phyloP scores from a whole-genome alignment of 1,140 invertebrate genomes.

The Monomorium pharaonis region DNA sequence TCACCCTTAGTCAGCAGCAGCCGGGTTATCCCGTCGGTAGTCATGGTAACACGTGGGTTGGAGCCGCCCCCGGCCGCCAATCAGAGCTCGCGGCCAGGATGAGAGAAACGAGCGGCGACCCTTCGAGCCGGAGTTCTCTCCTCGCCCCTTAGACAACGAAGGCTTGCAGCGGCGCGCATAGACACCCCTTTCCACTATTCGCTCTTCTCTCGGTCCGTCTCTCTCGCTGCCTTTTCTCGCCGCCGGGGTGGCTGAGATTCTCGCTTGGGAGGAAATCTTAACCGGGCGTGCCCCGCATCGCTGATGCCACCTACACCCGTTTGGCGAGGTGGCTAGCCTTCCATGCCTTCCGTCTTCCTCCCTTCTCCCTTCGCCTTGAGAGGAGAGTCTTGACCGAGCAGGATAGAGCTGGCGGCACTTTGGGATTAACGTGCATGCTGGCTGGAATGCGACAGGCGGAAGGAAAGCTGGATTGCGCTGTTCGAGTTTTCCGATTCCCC shows the following conservation, averaged over 20 bases:
- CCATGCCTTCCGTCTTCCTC: constrained; percentile 23
- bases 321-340: constrained; percentile 47
- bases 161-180: constrained; percentile 28
- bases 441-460: constrained; percentile 47
- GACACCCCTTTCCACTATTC: constrained; percentile 46
- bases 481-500: constrained; percentile 32
- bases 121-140: constrained; percentile 72
- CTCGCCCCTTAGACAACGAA: constrained; percentile 36
- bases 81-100: constrained; percentile 85
- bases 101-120: constrained; percentile 84
- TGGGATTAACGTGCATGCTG: constrained; percentile 63
- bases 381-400: constrained; percentile 16
- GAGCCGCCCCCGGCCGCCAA: constrained; percentile 84
- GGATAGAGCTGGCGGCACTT: constrained; percentile 24
- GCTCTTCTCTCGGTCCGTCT: constrained; percentile 50
- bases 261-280: constrained; percentile 85
- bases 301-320: constrained; percentile 79
- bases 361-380: constrained; percentile 54
- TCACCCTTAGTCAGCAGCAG: constrained; percentile 69
- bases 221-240: constrained; percentile 63
- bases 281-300: constrained; percentile 85
- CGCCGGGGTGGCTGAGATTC: constrained; percentile 83
- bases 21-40: constrained; percentile 83
- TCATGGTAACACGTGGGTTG: constrained; percentile 85
- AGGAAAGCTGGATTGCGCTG: constrained; percentile 36